phyloP scores from a whole-genome alignment of 2,113 vertebrate species.

The Aramus guarauna region DNA sequence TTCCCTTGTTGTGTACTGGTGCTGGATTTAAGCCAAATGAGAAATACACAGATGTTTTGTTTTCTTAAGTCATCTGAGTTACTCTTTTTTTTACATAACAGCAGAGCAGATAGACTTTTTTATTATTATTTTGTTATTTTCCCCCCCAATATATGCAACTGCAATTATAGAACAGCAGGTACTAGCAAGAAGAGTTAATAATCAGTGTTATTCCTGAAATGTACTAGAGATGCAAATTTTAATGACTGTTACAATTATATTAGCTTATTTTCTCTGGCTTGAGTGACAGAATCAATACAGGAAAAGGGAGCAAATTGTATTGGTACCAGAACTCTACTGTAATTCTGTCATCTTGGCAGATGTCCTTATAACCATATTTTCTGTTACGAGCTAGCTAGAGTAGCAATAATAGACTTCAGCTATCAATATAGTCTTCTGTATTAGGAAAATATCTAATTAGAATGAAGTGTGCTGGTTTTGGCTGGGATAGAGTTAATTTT shows the following conservation, averaged over 20 bases:
- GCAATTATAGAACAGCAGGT: background rate
- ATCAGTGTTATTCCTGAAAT: background rate
- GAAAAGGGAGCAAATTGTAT: background rate
- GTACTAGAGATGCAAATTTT: background rate
- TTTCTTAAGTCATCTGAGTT: background rate
- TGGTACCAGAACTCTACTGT: background rate
- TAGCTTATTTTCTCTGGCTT: background rate
- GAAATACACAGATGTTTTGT: background rate
- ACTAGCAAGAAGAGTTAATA: background rate
- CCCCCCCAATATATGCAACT: background rate
- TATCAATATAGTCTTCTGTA: background rate
- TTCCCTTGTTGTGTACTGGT: accelerated
- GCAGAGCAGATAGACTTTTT: background rate
- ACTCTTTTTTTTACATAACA: background rate
- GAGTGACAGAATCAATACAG: background rate
- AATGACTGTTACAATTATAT: background rate
- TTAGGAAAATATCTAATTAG: background rate
- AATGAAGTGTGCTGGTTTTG: background rate
- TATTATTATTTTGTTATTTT: background rate
- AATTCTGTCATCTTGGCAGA: background rate
- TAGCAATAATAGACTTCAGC: background rate
- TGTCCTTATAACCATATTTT: background rate
- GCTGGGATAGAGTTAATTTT: no score
- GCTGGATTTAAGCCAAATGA: background rate
- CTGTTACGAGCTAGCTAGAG: background rate